Conservation (phyloP, 2,797 vertebrate genomes). For the Pangasius mekongensis region DNA sequence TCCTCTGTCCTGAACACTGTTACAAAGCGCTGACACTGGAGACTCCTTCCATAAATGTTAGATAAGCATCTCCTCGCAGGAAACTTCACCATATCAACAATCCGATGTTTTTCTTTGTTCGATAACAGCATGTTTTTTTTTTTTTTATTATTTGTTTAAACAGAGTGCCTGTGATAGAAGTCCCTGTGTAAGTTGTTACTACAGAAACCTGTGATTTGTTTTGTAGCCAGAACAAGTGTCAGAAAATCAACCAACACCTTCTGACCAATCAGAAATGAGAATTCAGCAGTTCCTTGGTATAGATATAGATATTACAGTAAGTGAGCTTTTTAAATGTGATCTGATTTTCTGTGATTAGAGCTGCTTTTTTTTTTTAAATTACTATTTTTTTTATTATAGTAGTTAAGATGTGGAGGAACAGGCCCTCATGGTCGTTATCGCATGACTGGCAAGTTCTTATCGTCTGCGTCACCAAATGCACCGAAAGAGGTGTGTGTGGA, state of each 20-base stretch:
- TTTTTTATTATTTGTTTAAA: not conserved
- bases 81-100: not conserved
- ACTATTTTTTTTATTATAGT: not conserved
- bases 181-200: not conserved
- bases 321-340: not conserved
- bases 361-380: not conserved
- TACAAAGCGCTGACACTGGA: not conserved
- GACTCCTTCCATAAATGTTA: not conserved
- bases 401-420: not conserved
- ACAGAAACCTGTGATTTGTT: not conserved
- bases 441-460: not conserved
- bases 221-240: too few relatives aligned
- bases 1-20: not conserved
- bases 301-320: not conserved
- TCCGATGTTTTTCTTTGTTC: too few relatives aligned
- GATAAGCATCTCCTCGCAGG: too few relatives aligned
- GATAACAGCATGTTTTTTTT: not conserved
- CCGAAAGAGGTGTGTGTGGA: not conserved
- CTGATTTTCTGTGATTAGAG: not conserved
- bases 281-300: not conserved
- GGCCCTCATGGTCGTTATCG: not conserved
- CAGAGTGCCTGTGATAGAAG: not conserved
- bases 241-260: too few relatives aligned
- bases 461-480: not conserved
- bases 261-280: too few relatives aligned